A percentile compares a stretch with the other conserved stretches of the same genome.
Conservation (phyloP, 1,140 invertebrate genomes). For the Acromyrmex heyeri region DNA sequence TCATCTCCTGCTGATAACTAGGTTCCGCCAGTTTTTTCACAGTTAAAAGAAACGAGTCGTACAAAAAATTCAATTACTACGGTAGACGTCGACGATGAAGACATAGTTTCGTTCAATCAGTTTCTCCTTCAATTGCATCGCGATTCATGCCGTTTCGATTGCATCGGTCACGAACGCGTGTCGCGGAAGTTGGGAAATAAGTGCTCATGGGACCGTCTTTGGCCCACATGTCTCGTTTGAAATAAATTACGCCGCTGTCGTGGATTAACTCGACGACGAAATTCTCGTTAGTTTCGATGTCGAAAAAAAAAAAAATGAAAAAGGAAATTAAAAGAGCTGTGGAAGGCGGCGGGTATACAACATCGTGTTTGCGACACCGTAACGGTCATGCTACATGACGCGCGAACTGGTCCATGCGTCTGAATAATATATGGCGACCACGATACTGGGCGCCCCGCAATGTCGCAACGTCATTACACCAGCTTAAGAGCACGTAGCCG, state of each 20-base stretch:
- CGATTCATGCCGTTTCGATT: not conserved
- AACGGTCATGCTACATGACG: conserved; percentile 53
- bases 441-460: conserved; percentile 61
- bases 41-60: conserved; percentile 38
- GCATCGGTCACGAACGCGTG: not conserved
- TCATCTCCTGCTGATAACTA: conserved; percentile 50
- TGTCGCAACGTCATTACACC: conserved; percentile 70
- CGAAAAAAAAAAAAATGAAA: not conserved
- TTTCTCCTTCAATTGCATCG: not conserved
- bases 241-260: conserved; percentile 21
- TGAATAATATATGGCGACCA: conserved; percentile 72
- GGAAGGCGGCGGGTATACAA: not conserved
- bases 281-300: conserved; percentile 6
- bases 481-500: conserved; percentile 50
- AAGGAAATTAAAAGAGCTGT: not conserved
- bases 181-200: conserved; percentile 17
- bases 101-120: conserved; percentile 23
- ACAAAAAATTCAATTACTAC: conserved; percentile 41
- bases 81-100: conserved; percentile 14
- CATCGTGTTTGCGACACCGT: conserved; percentile 32
- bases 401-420: conserved; percentile 57
- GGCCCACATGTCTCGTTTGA: not conserved
- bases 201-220: not conserved
- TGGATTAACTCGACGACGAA: not conserved
- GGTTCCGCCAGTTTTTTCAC: conserved; percentile 40